A percentile compares a stretch with the other conserved stretches of the same genome.
Evolutionary conservation across 2,888 invertebrate species (phyloP).

Genomic region (Lordiphosa fenestrarum): DNA sequence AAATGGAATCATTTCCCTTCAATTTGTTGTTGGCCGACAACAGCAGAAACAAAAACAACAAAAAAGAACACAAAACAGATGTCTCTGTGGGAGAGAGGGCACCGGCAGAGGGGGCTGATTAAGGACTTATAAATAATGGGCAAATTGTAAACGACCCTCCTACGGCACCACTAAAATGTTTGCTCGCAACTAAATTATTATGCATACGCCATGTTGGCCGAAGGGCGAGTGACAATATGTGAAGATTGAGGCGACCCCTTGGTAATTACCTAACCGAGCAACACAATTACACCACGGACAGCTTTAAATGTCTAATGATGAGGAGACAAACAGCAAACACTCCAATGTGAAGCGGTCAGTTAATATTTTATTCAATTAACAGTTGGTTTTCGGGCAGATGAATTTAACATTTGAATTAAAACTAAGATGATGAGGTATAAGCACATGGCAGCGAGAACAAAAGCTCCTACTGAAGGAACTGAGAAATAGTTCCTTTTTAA

Average conservation of each 20-base stretch:
- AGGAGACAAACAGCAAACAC: background rate
- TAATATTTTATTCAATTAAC: constrained; percentile 64
- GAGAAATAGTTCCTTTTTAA: too few species aligned
- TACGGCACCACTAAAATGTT: constrained; percentile 11
- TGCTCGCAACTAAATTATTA: constrained; percentile 44
- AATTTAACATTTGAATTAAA: too few species aligned
- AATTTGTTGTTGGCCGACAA: constrained; percentile 74
- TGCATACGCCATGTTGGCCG: constrained; percentile 49
- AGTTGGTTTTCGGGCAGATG: constrained; percentile 34
- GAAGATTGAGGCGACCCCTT: constrained; percentile 11
- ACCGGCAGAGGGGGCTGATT: constrained; percentile 9
- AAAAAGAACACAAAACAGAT: constrained; percentile 31
- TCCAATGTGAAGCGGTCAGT: constrained; percentile 36
- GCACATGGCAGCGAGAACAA: too few species aligned
- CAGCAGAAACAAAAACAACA: constrained; percentile 19
- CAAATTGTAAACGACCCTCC: constrained; percentile 51
- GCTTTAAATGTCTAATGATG: constrained; percentile 27
- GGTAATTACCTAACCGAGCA: constrained; percentile 18
- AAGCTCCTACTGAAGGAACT: too few species aligned
- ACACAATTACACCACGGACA: constrained; percentile 29
- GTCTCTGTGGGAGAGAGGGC: constrained; percentile 12
- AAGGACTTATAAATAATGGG: constrained; percentile 65
- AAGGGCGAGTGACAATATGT: constrained; percentile 31
- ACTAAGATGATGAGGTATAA: too few species aligned
- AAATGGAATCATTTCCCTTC: constrained; percentile 79